A percentile compares a stretch with the other conserved stretches of the same genome.
phyloP scores from a whole-genome alignment of 2,113 vertebrate species.

The Thalassoma bifasciatum region DNA sequence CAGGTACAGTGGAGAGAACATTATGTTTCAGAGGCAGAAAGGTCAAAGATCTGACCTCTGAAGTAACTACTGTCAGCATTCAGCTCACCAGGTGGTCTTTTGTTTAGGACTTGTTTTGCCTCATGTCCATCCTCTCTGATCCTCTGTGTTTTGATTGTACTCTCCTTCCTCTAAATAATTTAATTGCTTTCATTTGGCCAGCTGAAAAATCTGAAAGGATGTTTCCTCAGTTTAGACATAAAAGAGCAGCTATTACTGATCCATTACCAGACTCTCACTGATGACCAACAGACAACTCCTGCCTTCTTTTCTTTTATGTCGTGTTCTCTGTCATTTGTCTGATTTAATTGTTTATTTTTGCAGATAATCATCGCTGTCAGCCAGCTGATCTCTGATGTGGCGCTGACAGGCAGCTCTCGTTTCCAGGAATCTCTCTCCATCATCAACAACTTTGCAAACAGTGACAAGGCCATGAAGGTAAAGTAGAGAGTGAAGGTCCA shows the following conservation, averaged over 20 bases:
- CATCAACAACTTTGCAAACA: conserved; percentile 99
- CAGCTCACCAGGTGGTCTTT: not conserved
- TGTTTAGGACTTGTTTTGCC: not conserved
- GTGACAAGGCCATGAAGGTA: conserved; percentile 98
- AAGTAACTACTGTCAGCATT: not conserved
- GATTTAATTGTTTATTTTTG: not conserved
- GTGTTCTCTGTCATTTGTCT: not conserved
- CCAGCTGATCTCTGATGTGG: conserved; percentile 96
- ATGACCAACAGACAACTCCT: not conserved
- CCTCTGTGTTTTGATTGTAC: not conserved
- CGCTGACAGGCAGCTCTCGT: conserved; percentile 91
- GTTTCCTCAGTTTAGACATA: conserved; percentile 33
- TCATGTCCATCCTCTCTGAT: not conserved
- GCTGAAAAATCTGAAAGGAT: not conserved
- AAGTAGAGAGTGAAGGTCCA: not conserved
- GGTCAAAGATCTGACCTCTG: not conserved
- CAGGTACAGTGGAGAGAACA: conserved; percentile 83
- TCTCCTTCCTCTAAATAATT: not conserved
- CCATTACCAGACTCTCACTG: not conserved
- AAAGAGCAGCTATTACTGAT: not conserved
- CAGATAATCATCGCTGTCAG: conserved; percentile 99
- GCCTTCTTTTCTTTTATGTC: not conserved
- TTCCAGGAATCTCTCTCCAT: conserved; percentile 98
- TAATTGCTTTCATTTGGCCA: not conserved
- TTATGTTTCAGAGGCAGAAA: too few species aligned